A percentile compares a stretch with the other conserved stretches of the same genome.
phyloP scores from a whole-genome alignment of 2,797 vertebrate genomes.

The Anguilla megastoma region DNA sequence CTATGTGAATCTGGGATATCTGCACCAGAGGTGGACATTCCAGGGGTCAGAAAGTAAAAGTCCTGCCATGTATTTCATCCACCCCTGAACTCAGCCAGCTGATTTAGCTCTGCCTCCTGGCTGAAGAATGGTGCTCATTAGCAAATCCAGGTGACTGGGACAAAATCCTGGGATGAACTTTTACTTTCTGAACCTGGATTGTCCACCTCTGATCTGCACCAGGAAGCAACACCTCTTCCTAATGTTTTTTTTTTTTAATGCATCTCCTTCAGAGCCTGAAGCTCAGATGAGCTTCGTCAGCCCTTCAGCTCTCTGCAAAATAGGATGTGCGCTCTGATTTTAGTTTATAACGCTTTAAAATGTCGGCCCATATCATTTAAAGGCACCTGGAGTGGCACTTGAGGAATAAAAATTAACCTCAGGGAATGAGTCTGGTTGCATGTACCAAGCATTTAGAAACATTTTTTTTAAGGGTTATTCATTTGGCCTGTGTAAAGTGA shows the following conservation, averaged over 20 bases:
- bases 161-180: too few relatives aligned
- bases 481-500: not conserved
- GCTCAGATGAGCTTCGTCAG: not conserved
- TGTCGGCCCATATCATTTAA: not conserved
- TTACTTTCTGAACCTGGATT: too few relatives aligned
- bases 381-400: not conserved
- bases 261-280: not conserved
- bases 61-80: too few relatives aligned
- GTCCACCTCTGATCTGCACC: too few relatives aligned
- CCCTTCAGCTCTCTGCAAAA: not conserved
- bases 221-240: not conserved
- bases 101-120: too few relatives aligned
- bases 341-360: not conserved
- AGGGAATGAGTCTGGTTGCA: not conserved
- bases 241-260: not conserved
- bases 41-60: too few relatives aligned
- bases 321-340: not conserved
- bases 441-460: not conserved
- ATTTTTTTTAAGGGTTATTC: not conserved
- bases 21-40: not conserved
- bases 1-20: not conserved
- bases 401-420: not conserved
- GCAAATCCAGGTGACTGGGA: too few relatives aligned
- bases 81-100: too few relatives aligned
- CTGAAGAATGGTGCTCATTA: too few relatives aligned